Evolutionary conservation across 2,888 invertebrate species (phyloP).

Genomic region (Phragmatobia fuliginosa): DNA sequence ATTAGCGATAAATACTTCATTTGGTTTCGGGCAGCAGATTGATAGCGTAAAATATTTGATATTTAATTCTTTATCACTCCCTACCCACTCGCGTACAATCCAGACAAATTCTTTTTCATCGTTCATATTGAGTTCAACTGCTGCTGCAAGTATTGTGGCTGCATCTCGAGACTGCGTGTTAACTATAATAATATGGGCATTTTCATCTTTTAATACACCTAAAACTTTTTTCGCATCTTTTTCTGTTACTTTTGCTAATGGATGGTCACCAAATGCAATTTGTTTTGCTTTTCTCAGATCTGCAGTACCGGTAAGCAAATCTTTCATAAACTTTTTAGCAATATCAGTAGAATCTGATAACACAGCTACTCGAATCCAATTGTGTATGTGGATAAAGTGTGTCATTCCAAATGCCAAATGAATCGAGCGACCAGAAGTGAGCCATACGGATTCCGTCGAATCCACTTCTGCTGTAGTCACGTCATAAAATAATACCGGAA

Average conservation of each 20-base stretch:
- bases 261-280: slow-evolving; percentile 9
- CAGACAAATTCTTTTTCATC: slow-evolving; percentile 12
- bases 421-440: slow-evolving; percentile 6
- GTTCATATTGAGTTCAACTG: slow-evolving; percentile 15
- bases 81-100: slow-evolving; percentile 20
- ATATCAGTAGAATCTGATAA: slow-evolving; percentile 15
- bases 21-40: slow-evolving; percentile 4
- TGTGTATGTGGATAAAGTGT: slow-evolving; percentile 1
- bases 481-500: slow-evolving; percentile 19
- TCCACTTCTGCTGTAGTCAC: background rate
- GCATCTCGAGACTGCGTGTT: slow-evolving; percentile 18
- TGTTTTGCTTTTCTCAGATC: background rate
- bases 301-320: background rate
- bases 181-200: slow-evolving; percentile 18
- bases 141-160: slow-evolving; percentile 13
- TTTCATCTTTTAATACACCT: slow-evolving; percentile 6
- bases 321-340: slow-evolving; percentile 5
- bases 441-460: slow-evolving; percentile 13
- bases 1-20: background rate
- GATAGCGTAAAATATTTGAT: slow-evolving; percentile 16
- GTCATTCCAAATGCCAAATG: slow-evolving; percentile 16
- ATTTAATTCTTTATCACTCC: background rate
- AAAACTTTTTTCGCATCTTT: slow-evolving; percentile 7
- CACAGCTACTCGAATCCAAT: slow-evolving; percentile 21
- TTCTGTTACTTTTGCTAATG: background rate